Evolutionary conservation across 2,888 invertebrate genomes (phyloP).

Genomic region (Conus canariensis): DNA sequence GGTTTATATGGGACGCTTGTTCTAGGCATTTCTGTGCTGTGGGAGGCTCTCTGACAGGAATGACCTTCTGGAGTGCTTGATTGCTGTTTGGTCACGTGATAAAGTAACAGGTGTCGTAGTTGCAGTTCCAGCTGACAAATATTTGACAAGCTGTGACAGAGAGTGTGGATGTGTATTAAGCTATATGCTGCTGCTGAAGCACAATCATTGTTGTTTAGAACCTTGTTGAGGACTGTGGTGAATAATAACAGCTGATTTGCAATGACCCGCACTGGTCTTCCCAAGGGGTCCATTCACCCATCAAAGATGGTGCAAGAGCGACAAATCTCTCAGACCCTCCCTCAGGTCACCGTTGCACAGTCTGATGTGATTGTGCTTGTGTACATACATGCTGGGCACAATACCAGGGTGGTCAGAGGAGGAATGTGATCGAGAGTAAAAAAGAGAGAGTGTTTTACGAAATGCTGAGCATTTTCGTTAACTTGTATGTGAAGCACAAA

Average conservation of each 20-base stretch:
- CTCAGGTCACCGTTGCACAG: too few relatives aligned
- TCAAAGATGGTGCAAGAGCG: too few relatives aligned
- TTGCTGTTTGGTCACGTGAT: not conserved
- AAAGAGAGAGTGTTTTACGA: too few relatives aligned
- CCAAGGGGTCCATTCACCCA: not conserved
- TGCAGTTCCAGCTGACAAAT: not conserved
- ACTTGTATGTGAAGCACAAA: too few relatives aligned
- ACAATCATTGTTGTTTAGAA: not conserved
- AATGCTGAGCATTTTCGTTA: too few relatives aligned
- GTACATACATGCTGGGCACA: too few relatives aligned
- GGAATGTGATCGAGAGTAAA: too few relatives aligned
- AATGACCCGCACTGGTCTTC: not conserved
- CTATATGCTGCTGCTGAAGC: slow-evolving; percentile 17
- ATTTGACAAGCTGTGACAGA: not conserved
- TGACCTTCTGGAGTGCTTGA: not conserved
- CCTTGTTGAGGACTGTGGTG: not conserved
- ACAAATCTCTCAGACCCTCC: too few relatives aligned
- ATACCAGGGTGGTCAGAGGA: too few relatives aligned
- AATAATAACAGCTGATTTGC: not conserved
- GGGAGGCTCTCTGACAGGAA: not conserved
- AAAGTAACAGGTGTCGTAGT: not conserved
- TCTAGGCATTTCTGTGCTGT: not conserved
- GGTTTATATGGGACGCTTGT: slow-evolving; percentile 65
- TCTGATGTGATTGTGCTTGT: too few relatives aligned
- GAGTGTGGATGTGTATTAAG: not conserved